Evolutionary conservation across 2,113 vertebrate species (phyloP), one percentile per base, ranked within the genome.

Genomic region (Fregetta grallaria): DNA sequence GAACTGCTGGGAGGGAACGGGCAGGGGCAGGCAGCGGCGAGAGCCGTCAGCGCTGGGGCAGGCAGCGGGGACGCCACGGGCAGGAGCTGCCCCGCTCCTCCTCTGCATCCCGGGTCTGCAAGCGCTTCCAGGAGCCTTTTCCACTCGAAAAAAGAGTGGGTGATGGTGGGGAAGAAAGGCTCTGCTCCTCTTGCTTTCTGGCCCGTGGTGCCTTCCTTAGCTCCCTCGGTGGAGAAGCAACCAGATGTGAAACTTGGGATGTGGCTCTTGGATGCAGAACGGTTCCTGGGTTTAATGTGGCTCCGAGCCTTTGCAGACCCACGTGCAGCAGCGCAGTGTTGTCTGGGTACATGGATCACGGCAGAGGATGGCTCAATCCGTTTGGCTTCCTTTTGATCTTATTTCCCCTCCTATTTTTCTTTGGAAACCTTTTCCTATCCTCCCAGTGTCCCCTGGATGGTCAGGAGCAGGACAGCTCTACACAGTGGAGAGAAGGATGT

Each of bases 91-190:
- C 22, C 44, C 2, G 8, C 56, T 91, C 9, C 12, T 65, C n/a
- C 26, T 88, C 19, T 3, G 2, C 49, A 32, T 38, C 42, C 59
- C 19, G 0, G 2, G 1, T 56, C 52, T 7, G 5, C 25, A 3
- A 32, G 22, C 3, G 6, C 75, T 83, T 65, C 74, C 1, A 3
- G 68, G 40, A 77, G 29, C n/a, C 18, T 78, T 71, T 83, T 49
- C 18, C 26, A 6, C 63, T 55, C 63, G 73, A n/a, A 10, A 10
- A 38, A 44, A 23, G 42, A 70, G 32, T 0, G 3, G 0, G 32
- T 56, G 58, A 6, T 52, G 25, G 14, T 22, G 32, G 47, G 18
- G 23, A 72, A 19, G 38, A 44, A 42, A 11, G 29, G 14, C 8
- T 87, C 30, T 1, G 6, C 29, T 87, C 42, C 45, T 72, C 47